phyloP scores from a whole-genome alignment of 2,113 vertebrate genomes.

The Brachypteracias leptosomus region DNA sequence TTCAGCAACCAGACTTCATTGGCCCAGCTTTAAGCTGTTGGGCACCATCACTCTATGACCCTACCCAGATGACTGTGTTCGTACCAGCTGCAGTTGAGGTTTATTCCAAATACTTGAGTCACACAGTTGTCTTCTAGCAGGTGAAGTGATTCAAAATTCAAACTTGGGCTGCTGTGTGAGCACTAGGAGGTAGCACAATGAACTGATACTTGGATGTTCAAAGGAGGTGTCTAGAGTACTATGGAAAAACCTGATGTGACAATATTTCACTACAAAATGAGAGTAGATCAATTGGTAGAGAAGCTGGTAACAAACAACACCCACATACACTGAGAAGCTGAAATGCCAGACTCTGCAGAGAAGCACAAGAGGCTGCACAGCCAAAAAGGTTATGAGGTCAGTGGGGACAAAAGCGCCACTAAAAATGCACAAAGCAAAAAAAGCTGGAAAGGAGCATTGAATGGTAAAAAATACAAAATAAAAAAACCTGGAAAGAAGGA shows the following conservation, averaged over 20 bases:
- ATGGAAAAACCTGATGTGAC: background rate
- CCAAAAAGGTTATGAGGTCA: rapidly evolving
- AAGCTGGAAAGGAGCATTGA: background rate
- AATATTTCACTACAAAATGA: background rate
- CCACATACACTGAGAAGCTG: background rate
- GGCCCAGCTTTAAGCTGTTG: too few relatives aligned
- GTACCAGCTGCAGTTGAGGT: background rate
- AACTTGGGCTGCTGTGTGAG: background rate
- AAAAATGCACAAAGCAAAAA: background rate
- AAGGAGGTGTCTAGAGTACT: background rate
- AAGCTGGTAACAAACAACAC: background rate
- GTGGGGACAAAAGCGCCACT: background rate
- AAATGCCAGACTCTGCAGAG: background rate
- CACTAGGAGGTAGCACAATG: background rate
- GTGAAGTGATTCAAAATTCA: background rate
- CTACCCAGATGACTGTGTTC: too few relatives aligned
- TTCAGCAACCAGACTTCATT: too few relatives aligned
- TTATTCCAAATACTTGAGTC: background rate
- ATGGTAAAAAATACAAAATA: background rate
- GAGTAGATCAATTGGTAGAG: background rate
- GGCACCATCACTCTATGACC: too few relatives aligned
- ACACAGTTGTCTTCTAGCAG: background rate
- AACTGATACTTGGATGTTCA: background rate
- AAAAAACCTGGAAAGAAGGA: background rate
- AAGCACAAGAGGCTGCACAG: background rate